A percentile compares a stretch with the other conserved stretches of the same genome.
Conservation (phyloP, 2,113 vertebrate genomes). For the Ailuropoda melanoleuca region DNA sequence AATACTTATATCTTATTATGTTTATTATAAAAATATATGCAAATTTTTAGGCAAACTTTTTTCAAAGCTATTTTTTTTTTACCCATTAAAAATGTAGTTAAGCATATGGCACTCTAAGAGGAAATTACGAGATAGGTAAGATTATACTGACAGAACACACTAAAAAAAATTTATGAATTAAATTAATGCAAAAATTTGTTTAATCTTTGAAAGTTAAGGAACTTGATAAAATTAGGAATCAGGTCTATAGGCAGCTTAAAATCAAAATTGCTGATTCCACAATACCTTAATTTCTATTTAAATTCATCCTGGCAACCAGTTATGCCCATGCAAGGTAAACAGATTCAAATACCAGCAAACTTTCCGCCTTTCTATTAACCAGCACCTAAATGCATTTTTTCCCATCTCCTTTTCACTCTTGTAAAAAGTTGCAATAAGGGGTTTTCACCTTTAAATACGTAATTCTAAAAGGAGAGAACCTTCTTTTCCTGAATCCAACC, state of each 20-base stretch:
- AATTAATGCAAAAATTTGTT: background rate
- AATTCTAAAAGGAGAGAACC: background rate
- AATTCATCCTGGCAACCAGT: background rate
- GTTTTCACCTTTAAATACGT: background rate
- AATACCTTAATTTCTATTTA: conserved; percentile 30
- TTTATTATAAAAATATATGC: background rate
- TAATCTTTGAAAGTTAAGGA: background rate
- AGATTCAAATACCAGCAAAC: background rate
- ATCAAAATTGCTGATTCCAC: background rate
- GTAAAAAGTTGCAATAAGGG: background rate
- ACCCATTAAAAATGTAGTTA: conserved; percentile 4
- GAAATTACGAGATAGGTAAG: background rate
- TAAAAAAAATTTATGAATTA: background rate
- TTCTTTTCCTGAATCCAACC: background rate
- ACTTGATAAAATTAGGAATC: background rate
- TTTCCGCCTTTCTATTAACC: background rate
- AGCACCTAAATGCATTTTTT: background rate
- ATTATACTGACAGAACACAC: background rate
- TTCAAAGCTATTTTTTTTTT: background rate
- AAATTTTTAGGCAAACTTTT: background rate
- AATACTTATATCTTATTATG: background rate
- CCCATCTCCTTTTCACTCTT: background rate
- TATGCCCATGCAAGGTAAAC: conserved; percentile 17
- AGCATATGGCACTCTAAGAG: background rate
- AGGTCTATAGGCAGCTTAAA: background rate